A percentile compares a stretch with the other conserved stretches of the same genome.
phyloP scores from a whole-genome alignment of 2,797 vertebrate species.

The Spondyliosoma cantharus region DNA sequence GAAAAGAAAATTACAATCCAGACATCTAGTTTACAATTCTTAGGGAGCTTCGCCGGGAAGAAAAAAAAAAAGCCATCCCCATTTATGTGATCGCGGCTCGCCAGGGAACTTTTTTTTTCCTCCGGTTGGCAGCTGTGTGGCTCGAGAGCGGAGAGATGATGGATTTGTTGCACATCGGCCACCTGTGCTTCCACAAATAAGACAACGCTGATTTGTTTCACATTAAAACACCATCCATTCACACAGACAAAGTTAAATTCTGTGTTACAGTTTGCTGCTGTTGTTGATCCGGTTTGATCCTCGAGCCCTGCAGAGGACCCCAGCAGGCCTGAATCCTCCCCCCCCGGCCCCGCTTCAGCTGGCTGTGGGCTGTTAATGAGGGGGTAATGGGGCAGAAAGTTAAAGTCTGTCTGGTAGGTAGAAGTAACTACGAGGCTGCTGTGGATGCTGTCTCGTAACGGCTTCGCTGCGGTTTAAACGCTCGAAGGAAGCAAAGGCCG shows the following conservation, averaged over 20 bases:
- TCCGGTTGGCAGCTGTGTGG: conserved; percentile 20
- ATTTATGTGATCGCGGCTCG: conserved; percentile 49
- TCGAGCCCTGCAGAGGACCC: conserved; percentile 19
- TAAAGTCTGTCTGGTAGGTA: conserved; percentile 59
- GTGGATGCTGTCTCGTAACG: conserved; percentile 35
- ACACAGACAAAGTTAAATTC: conserved; percentile 20
- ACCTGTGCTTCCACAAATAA: conserved; percentile 68
- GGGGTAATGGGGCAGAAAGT: conserved; percentile 77
- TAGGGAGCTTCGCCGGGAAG: conserved; percentile 36
- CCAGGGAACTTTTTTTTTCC: conserved; percentile 29
- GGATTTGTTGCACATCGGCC: conserved; percentile 58
- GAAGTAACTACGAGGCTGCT: conserved; percentile 42
- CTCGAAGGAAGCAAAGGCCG: too few relatives aligned
- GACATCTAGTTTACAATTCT: conserved; percentile 79
- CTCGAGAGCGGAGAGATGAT: conserved; percentile 52
- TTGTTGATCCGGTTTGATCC: conserved; percentile 29
- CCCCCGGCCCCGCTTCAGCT: conserved; percentile 13
- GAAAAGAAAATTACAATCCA: conserved; percentile 80
- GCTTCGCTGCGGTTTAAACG: background rate
- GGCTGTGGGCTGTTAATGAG: conserved; percentile 59
- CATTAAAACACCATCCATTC: conserved; percentile 60
- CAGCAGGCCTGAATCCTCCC: conserved; percentile 41
- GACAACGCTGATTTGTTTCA: conserved; percentile 38
- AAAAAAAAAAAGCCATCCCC: conserved; percentile 25
- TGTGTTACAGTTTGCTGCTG: background rate